Evolutionary conservation across 2,797 vertebrate species (phyloP).

Genomic region (Cossypha dichroa): DNA sequence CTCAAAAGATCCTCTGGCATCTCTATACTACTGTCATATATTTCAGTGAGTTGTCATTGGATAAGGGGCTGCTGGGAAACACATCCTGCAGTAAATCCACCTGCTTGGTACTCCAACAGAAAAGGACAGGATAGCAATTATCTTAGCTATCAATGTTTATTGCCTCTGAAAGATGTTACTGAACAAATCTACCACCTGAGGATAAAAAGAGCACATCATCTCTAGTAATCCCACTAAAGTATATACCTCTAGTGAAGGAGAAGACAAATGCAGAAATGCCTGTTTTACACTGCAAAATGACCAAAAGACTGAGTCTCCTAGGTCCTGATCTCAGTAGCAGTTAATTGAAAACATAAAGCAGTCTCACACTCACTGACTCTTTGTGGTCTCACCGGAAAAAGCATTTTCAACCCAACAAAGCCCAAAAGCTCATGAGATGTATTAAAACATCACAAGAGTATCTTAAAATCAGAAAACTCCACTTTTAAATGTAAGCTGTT

Average conservation of each 20-base stretch:
- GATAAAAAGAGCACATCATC: background rate
- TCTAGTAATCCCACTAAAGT: background rate
- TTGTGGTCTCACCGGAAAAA: background rate
- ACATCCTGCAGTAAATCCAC: background rate
- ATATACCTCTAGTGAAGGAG: background rate
- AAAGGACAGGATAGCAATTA: background rate
- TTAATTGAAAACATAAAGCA: background rate
- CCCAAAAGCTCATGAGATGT: background rate
- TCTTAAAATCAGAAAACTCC: background rate
- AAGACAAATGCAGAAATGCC: background rate
- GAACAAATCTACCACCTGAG: background rate
- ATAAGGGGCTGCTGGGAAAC: background rate
- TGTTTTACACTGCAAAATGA: background rate
- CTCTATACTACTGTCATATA: background rate
- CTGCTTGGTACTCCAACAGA: background rate
- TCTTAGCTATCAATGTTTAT: background rate
- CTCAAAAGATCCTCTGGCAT: background rate
- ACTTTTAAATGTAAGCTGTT: background rate
- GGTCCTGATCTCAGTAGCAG: background rate
- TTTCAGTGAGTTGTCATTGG: background rate
- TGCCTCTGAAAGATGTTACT: background rate
- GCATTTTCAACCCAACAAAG: background rate
- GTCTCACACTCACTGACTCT: background rate
- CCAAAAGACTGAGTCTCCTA: background rate
- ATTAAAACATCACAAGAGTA: background rate